These are phyloP conservation scores for Catagonus wagneri DNA, from an alignment of 2,113 vertebrate genomes.

Conservation along the genomic window DNA sequence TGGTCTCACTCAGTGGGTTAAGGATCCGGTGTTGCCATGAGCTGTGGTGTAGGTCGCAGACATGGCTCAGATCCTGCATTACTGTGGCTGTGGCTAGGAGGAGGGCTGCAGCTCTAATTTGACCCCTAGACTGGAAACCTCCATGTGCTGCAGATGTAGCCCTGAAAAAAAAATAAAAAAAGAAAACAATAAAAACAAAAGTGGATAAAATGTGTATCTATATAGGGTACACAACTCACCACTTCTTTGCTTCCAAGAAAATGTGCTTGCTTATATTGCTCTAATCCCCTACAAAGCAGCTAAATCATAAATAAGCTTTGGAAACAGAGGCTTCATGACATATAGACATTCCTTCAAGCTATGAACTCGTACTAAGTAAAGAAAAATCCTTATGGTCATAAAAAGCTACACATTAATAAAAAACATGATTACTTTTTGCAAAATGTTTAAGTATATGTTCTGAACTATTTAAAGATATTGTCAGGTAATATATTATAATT, in stretches of 20 bases:
- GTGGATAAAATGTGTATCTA: neutral
- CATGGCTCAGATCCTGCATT: too few relatives aligned
- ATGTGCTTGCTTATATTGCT: constrained; percentile 25
- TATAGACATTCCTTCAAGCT: constrained; percentile 24
- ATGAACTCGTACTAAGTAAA: constrained; percentile 54
- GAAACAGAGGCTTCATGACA: constrained; percentile 18
- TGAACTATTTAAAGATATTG: constrained; percentile 65
- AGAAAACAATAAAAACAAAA: neutral
- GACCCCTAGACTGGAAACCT: too few relatives aligned
- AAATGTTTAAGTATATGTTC: constrained; percentile 20
- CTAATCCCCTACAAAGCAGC: constrained; percentile 36
- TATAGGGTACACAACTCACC: neutral
- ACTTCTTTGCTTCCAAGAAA: constrained; percentile 57
- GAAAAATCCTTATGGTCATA: constrained; percentile 43
- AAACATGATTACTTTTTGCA: constrained; percentile 50
- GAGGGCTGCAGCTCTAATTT: too few relatives aligned
- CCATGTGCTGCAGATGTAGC: too few relatives aligned
- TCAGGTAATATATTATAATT: constrained; percentile 65
- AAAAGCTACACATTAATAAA: constrained; percentile 63
- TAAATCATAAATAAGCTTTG: constrained; percentile 39
- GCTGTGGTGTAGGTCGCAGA: too few relatives aligned
- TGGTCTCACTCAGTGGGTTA: too few relatives aligned
- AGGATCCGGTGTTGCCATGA: too few relatives aligned
- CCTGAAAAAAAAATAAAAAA: too few relatives aligned
- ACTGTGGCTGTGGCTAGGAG: too few relatives aligned